phyloP scores from a whole-genome alignment of 2,888 invertebrate genomes.

The Eupithecia centaureata region DNA sequence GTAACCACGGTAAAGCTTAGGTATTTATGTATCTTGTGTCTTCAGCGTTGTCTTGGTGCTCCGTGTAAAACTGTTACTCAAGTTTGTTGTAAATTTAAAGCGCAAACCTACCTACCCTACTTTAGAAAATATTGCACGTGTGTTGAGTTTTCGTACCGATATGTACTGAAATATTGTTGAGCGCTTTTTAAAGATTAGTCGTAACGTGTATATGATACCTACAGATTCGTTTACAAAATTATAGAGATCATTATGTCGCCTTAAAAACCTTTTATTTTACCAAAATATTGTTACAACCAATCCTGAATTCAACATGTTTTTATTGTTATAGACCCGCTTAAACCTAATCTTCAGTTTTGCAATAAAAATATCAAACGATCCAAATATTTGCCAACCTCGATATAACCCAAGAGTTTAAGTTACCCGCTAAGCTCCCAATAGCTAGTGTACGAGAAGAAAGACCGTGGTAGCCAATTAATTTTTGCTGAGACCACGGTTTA shows the following conservation, averaged over 20 bases:
- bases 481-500: constrained; percentile 80
- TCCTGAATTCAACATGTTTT: constrained; percentile 3
- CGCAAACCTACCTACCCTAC: neutral
- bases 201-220: neutral
- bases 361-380: constrained; percentile 30
- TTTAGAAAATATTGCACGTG: constrained; percentile 12
- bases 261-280: neutral
- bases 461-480: constrained; percentile 80
- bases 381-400: constrained; percentile 29
- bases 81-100: constrained; percentile 32
- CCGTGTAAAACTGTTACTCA: constrained; percentile 40
- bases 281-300: neutral
- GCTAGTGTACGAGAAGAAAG: constrained; percentile 73
- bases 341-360: constrained; percentile 4
- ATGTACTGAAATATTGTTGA: neutral
- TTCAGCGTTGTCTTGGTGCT: constrained; percentile 43
- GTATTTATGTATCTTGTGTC: constrained; percentile 56
- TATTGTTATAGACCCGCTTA: constrained; percentile 17
- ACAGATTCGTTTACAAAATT: neutral
- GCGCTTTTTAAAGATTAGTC: neutral
- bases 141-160: neutral
- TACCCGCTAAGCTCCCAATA: constrained; percentile 67
- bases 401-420: constrained; percentile 33
- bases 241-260: neutral
- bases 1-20: constrained; percentile 67